Conservation (phyloP, 2,113 vertebrate genomes). For the Pipra filicauda region DNA sequence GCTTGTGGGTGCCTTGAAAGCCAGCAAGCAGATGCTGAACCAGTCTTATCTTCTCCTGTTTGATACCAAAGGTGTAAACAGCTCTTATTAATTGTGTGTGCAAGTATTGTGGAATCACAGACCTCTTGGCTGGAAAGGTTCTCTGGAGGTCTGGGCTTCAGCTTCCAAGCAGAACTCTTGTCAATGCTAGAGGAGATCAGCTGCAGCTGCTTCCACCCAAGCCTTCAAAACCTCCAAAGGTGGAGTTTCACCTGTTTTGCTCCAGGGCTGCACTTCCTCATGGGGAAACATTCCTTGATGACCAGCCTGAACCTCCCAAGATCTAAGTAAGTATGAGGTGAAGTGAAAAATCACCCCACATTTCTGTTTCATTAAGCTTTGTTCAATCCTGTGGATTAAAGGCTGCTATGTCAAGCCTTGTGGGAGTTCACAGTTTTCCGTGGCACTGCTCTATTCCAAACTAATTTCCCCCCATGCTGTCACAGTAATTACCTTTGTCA, state of each 20-base stretch:
- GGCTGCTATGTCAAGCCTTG: not conserved
- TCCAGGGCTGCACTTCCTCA: not conserved
- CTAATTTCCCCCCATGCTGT: not conserved
- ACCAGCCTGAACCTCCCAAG: not conserved
- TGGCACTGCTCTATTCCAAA: not conserved
- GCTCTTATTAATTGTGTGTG: not conserved
- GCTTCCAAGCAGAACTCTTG: not conserved
- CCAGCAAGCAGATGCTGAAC: not conserved
- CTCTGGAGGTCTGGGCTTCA: not conserved
- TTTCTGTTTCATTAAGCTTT: not conserved
- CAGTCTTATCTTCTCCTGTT: not conserved
- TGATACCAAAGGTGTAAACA: not conserved
- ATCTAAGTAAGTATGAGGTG: not conserved
- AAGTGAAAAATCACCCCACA: not conserved
- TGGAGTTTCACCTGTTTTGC: not conserved
- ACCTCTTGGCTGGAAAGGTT: not conserved
- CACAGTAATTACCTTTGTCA: not conserved
- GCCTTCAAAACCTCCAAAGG: not conserved
- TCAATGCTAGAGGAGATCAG: not conserved
- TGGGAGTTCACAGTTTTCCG: not conserved
- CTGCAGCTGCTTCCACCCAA: not conserved
- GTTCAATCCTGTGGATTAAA: not conserved
- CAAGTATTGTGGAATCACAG: not conserved
- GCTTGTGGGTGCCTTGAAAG: not conserved
- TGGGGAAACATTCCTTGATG: not conserved